Evolutionary conservation across 2,888 invertebrate species (phyloP).

Genomic region (Nymphalis polychloros): DNA sequence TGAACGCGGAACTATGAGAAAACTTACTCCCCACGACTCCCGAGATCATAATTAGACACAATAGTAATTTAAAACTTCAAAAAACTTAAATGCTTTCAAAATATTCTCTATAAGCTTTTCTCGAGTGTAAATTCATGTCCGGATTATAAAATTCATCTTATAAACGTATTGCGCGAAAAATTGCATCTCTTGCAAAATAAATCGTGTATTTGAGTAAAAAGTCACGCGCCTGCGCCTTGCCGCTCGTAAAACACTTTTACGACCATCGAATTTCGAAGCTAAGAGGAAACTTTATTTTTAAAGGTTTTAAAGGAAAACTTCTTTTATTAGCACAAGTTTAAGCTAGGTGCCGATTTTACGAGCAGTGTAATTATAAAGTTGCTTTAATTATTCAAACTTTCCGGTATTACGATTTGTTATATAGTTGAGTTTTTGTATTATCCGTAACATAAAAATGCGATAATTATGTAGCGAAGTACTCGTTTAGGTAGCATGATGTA

Average conservation of each 20-base stretch:
- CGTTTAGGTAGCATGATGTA: background rate
- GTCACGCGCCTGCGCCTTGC: constrained; percentile 55
- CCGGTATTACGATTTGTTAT: constrained; percentile 14
- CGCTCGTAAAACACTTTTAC: constrained; percentile 53
- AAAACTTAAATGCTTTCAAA: no score
- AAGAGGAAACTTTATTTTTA: constrained; percentile 50
- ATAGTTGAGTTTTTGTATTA: background rate
- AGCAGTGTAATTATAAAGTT: constrained; percentile 70
- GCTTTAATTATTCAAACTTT: constrained; percentile 56
- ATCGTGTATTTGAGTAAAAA: constrained; percentile 58
- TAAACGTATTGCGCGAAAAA: constrained; percentile 21
- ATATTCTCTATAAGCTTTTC: no score
- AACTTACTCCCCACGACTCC: no score
- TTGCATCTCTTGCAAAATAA: constrained; percentile 38
- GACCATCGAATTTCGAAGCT: constrained; percentile 57
- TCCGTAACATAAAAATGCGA: background rate
- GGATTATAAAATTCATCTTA: constrained; percentile 14
- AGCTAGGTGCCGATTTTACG: constrained; percentile 62
- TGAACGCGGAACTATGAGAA: no score
- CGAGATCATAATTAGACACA: no score
- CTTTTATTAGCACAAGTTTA: constrained; percentile 54
- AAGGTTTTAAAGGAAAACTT: constrained; percentile 69
- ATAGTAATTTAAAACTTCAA: no score
- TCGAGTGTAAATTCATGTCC: background rate
- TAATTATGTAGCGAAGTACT: background rate